These are phyloP conservation scores for Stenolophus ochropezus DNA, from an alignment of 2,888 invertebrate genomes.

Conservation along the genomic window DNA sequence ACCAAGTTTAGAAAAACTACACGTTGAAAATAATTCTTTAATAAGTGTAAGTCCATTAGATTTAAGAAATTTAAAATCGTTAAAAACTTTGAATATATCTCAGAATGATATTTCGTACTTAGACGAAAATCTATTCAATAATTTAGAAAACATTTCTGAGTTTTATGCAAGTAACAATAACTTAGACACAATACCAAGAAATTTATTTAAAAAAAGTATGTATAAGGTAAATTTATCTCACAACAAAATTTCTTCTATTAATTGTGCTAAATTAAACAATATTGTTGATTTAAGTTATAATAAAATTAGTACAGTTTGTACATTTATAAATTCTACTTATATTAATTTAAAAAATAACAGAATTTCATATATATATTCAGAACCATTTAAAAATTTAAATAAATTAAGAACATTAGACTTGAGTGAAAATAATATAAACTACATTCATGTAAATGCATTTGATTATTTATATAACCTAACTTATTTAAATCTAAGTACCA, in stretches of 20 bases:
- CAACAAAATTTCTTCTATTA: not conserved
- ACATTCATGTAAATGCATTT: not conserved
- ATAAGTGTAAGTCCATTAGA: not conserved
- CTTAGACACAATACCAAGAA: not conserved
- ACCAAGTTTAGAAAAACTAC: constrained; percentile 6
- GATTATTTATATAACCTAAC: not conserved
- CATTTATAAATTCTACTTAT: not conserved
- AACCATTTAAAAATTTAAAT: not conserved
- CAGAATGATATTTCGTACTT: not conserved
- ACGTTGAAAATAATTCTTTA: constrained; percentile 13
- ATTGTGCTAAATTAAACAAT: not conserved
- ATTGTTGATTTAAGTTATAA: constrained; percentile 4
- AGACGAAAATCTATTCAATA: constrained; percentile 11
- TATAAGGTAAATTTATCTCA: not conserved
- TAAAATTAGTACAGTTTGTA: not conserved
- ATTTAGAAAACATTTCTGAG: not conserved
- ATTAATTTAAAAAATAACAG: not conserved
- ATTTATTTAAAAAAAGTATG: no score
- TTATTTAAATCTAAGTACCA: not conserved
- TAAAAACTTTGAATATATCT: constrained; percentile 7
- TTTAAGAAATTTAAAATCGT: not conserved
- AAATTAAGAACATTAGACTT: not conserved
- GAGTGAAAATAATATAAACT: not conserved
- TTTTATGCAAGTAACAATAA: constrained; percentile 9
- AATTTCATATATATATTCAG: not conserved